Conservation (phyloP, 2,888 invertebrate species). For the Campopleginae sp. region DNA sequence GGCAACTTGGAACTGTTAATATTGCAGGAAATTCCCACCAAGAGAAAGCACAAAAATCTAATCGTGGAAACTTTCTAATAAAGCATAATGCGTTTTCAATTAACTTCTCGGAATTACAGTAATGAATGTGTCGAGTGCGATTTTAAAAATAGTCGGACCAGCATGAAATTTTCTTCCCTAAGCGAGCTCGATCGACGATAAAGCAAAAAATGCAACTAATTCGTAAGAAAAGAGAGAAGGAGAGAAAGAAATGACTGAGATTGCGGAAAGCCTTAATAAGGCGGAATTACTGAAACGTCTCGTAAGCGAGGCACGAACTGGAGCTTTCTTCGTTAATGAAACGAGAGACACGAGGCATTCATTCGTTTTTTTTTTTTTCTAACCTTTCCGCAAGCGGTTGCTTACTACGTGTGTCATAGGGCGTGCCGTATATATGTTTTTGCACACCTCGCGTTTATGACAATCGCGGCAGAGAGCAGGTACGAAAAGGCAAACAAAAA, state of each 20-base stretch:
- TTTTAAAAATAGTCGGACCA: background rate
- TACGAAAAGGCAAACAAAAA: conserved; percentile 24
- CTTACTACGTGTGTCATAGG: conserved; percentile 36
- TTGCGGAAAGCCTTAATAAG: conserved; percentile 29
- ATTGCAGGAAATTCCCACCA: background rate
- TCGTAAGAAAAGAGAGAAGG: background rate
- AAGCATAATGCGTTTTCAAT: background rate
- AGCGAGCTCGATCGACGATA: background rate
- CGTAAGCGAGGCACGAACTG: conserved; percentile 58
- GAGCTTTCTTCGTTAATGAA: conserved; percentile 68
- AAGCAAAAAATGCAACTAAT: conserved; percentile 13
- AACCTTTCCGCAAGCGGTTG: conserved; percentile 36
- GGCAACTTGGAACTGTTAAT: background rate
- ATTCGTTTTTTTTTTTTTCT: conserved; percentile 3
- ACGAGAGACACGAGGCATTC: conserved; percentile 54
- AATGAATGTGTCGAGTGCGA: background rate
- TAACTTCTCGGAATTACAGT: background rate
- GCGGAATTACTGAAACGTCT: conserved; percentile 32
- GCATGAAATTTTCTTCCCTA: background rate
- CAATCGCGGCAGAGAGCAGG: conserved; percentile 47
- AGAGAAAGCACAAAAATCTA: background rate
- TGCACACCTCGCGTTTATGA: conserved; percentile 37
- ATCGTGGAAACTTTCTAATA: background rate
- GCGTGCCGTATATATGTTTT: background rate
- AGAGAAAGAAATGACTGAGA: conserved; percentile 23